Base-by-base conservation (phyloP, 2,113 vertebrate genomes). In the Lanius collurio region DNA sequence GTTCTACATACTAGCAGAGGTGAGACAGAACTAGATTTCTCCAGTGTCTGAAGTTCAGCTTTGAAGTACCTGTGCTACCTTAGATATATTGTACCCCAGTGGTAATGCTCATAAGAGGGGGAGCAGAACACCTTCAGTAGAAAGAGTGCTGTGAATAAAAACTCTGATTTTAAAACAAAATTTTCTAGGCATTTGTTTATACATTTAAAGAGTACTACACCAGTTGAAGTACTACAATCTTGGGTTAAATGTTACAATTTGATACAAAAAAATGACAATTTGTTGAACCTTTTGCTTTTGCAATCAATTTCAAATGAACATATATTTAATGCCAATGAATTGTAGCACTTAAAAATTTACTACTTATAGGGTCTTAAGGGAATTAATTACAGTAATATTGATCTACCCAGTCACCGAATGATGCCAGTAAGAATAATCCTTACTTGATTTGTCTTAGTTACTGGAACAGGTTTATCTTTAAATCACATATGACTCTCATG, bases 401-500 rank as follows among this genome's bases (percentile, higher is more conserved):
- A 70, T 75, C 55, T 84, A 84, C 30, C 4, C 14, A 46, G 56
- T 30, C 52, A 75, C 33, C 19, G 35, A 35, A n/a, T 55, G 13
- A 55, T 67, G 18, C 7, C 52, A 57, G 44, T 47, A 74, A 64
- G 27, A 26, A 70, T 31, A 87, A 91, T 27, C 24, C 30, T 73
- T 60, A 44, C 30, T 90, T 78, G 26, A 75, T 67, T 63, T 59
- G 70, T 63, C 31, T 56, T 23, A 63, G 8, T 82, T 90, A 47
- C 69, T 68, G 42, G 35, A 79, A 50, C 7, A 82, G 14, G 2
- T 46, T 82, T 71, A 14, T 20, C 6, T 91, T 87, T 80, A 49
- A 77, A 4, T 73, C 2, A 3, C 3, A 12, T 28, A 35, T 1
- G 0, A 30, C 12, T 59, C 12, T 31, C 24, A 42, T 23, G 15